Conservation (phyloP, 2,888 invertebrate genomes). For the Drosophila borborema region DNA sequence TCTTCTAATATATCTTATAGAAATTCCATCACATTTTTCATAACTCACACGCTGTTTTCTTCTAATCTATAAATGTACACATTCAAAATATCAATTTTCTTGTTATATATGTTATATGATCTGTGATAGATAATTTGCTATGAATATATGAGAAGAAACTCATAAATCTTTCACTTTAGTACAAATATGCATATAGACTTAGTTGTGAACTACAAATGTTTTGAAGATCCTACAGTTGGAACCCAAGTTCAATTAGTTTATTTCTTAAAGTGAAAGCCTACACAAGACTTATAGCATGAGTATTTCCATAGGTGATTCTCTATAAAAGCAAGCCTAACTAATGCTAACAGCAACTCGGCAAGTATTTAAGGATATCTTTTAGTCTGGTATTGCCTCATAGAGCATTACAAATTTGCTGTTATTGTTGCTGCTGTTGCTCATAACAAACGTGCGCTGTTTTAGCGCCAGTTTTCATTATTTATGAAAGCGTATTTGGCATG, state of each 20-base stretch:
- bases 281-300: too few relatives aligned
- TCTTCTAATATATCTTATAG: too few relatives aligned
- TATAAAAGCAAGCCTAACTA: too few relatives aligned
- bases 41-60: neutral
- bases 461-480: conserved; percentile 73
- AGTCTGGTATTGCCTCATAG: neutral
- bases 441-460: conserved; percentile 60
- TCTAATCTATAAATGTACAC: neutral
- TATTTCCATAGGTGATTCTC: too few relatives aligned
- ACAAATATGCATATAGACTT: too few relatives aligned
- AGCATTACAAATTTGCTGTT: conserved; percentile 6
- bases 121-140: too few relatives aligned
- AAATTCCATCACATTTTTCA: neutral
- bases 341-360: too few relatives aligned
- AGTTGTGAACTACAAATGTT: too few relatives aligned
- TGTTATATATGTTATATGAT: too few relatives aligned
- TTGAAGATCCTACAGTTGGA: neutral
- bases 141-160: too few relatives aligned
- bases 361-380: neutral
- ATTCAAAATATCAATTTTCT: too few relatives aligned
- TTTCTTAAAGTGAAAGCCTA: neutral
- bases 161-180: too few relatives aligned
- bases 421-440: conserved; percentile 52
- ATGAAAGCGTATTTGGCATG: conserved; percentile 78
- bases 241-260: neutral